Evolutionary conservation across 2,797 vertebrate genomes (phyloP).

Genomic region (Helarctos malayanus): DNA sequence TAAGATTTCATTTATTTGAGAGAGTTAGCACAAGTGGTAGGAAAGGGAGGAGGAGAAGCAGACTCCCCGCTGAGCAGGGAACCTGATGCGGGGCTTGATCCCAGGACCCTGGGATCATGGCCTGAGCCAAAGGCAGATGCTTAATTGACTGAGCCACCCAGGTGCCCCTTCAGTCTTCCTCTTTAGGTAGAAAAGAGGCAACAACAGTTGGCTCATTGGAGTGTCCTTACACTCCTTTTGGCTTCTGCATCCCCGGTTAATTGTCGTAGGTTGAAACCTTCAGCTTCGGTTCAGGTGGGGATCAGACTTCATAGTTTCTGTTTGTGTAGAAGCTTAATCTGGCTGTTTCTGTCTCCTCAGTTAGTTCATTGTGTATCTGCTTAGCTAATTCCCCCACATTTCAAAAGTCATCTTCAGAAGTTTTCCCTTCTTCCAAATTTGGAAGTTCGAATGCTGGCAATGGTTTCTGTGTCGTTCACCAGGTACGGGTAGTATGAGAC

Average conservation of each 20-base stretch:
- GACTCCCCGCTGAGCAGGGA: no score
- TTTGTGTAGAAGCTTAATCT: accelerated
- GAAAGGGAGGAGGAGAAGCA: no score
- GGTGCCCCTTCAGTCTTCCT: neutral
- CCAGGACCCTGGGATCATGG: no score
- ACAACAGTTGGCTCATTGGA: accelerated
- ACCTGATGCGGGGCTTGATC: no score
- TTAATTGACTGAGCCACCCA: no score
- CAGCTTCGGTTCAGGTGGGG: no score
- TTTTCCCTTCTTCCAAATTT: neutral
- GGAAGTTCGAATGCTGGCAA: neutral
- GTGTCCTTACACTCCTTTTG: no score
- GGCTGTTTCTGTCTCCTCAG: neutral
- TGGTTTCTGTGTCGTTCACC: neutral
- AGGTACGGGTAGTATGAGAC: accelerated
- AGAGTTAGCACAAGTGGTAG: no score
- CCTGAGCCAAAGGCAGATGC: no score
- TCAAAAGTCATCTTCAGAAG: neutral
- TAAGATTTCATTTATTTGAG: no score
- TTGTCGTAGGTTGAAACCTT: neutral
- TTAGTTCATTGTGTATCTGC: neutral
- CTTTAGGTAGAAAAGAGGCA: no score
- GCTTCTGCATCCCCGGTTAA: neutral
- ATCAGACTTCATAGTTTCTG: accelerated
- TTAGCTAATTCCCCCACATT: neutral